Base-by-base conservation (phyloP, 2,888 invertebrate genomes). In the Synanthedon andrenaeformis region DNA sequence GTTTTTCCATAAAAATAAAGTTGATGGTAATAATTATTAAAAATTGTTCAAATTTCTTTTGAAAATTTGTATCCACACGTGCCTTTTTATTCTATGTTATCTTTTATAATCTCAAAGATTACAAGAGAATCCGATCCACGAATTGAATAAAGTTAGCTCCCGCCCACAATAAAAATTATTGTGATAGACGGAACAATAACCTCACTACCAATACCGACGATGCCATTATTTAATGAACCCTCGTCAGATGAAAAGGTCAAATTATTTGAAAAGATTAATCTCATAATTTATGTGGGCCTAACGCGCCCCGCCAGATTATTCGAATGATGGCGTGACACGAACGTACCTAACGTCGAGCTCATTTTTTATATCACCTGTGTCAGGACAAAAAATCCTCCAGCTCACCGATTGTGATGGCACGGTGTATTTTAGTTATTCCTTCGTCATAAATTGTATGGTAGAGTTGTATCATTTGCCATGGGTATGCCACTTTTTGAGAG, bases 181-280 rank as follows among this genome's bases (percentile, higher is more conserved):
- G 69, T 84, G 84, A 85, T 82, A 78, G 83, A 84, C 86, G 83
- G 81, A 74, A 86, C 86, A 84, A 87, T 87, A 82, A 83, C 79
- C 75, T 69, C 73, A 74, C 74, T 75, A 77, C 79, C 83, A 79
- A 85, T 83, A 83, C 78, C 72, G 70, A 77, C 73, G 35, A 35
- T 35, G 78, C 76, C 76, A 83, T 86, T 86, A 86, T 84, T 86
- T 85, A 84, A 86, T 86, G 83, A 85, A 86, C 85, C 86, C 86
- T 86, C 83, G 86, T 85, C 86, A 83, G 75, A 82, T 82, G 82
- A 74, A 85, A 84, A 87, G 87, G 86, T 87, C 87, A 86, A 85
- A 87, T 85, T 85, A 82, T 86, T 86, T 86, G 79, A 82, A 82
- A 82, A 85, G 86, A 86, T 87, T 87, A 86, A 87, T 86, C 86